Conservation (phyloP, 2,113 vertebrate species). For the Cairina moschata region DNA sequence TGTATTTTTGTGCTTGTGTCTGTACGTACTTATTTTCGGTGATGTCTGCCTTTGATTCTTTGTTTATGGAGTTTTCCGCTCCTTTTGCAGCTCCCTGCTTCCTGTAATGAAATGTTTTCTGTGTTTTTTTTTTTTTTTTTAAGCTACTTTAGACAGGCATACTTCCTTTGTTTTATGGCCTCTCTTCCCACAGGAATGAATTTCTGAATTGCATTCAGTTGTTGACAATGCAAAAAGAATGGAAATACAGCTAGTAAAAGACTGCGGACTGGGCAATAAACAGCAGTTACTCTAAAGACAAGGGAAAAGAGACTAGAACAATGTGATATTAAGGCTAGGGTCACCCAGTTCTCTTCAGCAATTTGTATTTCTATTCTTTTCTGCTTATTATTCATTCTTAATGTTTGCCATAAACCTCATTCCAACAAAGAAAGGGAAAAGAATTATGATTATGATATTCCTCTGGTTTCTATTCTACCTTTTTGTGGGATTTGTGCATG, state of each 20-base stretch:
- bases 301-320: background rate
- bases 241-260: background rate
- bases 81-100: background rate
- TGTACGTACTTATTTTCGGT: background rate
- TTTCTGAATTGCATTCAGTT: background rate
- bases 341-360: rapidly evolving
- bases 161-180: background rate
- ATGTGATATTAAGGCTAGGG: background rate
- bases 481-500: background rate
- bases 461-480: background rate
- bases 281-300: background rate
- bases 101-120: background rate
- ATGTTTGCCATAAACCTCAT: background rate
- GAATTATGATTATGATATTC: background rate
- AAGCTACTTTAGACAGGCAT: background rate
- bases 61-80: background rate
- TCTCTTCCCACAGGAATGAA: background rate
- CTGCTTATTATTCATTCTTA: background rate
- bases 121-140: background rate
- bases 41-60: background rate
- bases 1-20: background rate
- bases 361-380: rapidly evolving
- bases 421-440: background rate
- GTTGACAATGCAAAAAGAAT: background rate
- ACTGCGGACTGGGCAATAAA: background rate